phyloP scores from a whole-genome alignment of 2,888 invertebrate species.

The Brachyptera putata region DNA sequence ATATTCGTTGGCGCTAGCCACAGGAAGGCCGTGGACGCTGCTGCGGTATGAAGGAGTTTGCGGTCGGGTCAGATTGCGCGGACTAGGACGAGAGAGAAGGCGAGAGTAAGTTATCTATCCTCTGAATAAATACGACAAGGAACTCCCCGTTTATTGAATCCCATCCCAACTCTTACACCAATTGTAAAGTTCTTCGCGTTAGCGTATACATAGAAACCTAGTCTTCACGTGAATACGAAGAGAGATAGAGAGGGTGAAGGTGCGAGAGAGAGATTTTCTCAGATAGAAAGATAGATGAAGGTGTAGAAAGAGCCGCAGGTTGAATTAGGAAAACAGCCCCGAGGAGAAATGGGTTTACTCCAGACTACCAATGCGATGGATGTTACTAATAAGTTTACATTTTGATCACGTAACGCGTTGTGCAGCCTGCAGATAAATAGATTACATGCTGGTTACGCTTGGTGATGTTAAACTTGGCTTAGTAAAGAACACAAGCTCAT shows the following conservation, averaged over 20 bases:
- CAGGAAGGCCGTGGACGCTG: neutral
- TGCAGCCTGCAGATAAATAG: conserved; percentile 13
- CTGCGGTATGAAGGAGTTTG: neutral
- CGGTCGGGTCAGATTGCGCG: neutral
- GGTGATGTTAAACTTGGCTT: conserved; percentile 6
- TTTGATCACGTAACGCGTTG: conserved; percentile 15
- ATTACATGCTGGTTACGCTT: conserved; percentile 4
- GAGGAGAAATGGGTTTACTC: neutral
- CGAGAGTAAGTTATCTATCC: neutral
- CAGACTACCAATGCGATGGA: conserved; percentile 11
- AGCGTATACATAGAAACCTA: no score
- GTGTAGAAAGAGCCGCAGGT: neutral
- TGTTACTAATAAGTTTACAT: conserved; percentile 15
- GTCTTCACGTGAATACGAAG: no score
- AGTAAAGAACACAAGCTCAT: conserved; percentile 8
- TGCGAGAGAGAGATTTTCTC: no score
- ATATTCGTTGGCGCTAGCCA: neutral
- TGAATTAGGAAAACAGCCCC: conserved; percentile 8
- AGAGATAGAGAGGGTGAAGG: no score
- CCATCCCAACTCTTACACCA: no score
- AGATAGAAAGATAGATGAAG: neutral
- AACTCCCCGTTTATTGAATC: conserved; percentile 15
- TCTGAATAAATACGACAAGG: neutral
- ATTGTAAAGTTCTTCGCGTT: no score
- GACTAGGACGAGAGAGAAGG: neutral